Evolutionary conservation across 30 jellyfish, hydroid and myxozoan species (phyloP).

Genomic region (Turritopsis dohrnii): DNA sequence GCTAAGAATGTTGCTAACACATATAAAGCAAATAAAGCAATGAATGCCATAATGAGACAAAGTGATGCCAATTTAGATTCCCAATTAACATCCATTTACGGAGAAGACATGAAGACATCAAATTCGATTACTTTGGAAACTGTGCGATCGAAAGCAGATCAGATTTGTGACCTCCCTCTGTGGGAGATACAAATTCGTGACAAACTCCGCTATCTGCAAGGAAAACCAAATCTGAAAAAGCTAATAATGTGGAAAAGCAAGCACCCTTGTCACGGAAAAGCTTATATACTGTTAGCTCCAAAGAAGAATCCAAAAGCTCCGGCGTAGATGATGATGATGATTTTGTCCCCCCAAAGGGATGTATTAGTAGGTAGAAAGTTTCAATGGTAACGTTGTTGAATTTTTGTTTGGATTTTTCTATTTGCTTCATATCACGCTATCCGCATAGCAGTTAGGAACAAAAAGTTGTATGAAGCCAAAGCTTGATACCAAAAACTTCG

Average conservation of each 20-base stretch:
- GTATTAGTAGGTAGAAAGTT: background rate
- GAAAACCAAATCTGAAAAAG: too few relatives aligned
- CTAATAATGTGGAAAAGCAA: background rate
- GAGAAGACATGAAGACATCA: background rate
- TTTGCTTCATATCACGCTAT: background rate
- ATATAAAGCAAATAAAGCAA: background rate
- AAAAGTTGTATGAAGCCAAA: background rate
- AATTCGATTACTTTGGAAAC: constrained; percentile 6
- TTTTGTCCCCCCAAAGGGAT: background rate
- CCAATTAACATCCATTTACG: background rate
- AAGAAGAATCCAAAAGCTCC: background rate
- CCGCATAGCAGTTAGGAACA: background rate
- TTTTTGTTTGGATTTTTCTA: background rate
- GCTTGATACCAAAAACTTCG: background rate
- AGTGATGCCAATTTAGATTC: background rate
- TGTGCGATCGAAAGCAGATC: constrained; percentile 1
- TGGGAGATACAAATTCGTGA: constrained; percentile 8
- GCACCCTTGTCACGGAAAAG: background rate
- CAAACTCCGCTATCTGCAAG: constrained; percentile 2
- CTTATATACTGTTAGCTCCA: background rate
- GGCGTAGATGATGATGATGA: background rate
- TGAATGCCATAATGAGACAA: background rate
- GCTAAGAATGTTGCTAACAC: constrained; percentile 15
- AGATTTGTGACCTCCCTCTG: background rate
- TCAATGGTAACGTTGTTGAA: background rate